A percentile compares a stretch with the other conserved stretches of the same genome.
Conservation (phyloP, 2,888 invertebrate species). For the Celastrina argiolus region DNA sequence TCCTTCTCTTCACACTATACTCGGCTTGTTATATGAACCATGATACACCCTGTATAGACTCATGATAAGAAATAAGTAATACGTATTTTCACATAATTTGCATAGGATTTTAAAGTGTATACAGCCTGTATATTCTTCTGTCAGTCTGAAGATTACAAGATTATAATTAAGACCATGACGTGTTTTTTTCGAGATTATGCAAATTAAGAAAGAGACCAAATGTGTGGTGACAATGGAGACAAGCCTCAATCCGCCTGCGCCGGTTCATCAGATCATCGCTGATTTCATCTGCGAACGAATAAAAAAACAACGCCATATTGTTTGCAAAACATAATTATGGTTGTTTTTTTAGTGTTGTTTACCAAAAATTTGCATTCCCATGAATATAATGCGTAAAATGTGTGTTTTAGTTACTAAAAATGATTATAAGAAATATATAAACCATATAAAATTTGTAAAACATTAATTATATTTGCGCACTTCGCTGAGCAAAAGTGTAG, state of each 20-base stretch:
- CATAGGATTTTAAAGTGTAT: no score
- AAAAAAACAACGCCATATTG: constrained; percentile 30
- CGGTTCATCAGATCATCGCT: constrained; percentile 44
- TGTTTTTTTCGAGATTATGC: background rate
- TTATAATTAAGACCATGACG: background rate
- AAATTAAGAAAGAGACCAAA: constrained; percentile 12
- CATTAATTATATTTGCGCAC: no score
- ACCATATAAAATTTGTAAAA: no score
- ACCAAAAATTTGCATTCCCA: background rate
- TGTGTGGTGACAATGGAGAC: constrained; percentile 31
- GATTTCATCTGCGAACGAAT: constrained; percentile 49
- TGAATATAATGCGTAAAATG: background rate
- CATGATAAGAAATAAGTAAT: no score
- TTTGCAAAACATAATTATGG: constrained; percentile 17
- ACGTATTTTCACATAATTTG: no score
- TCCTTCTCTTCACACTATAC: no score
- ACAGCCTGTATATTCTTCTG: background rate
- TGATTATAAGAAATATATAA: no score
- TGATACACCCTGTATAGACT: no score
- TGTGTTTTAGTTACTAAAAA: background rate
- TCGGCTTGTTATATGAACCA: no score
- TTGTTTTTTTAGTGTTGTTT: background rate
- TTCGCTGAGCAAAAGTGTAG: no score
- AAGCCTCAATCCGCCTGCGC: constrained; percentile 38
- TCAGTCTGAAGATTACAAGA: background rate